Base-by-base conservation (phyloP, 2,797 vertebrate species). In the Lateolabrax maculatus region DNA sequence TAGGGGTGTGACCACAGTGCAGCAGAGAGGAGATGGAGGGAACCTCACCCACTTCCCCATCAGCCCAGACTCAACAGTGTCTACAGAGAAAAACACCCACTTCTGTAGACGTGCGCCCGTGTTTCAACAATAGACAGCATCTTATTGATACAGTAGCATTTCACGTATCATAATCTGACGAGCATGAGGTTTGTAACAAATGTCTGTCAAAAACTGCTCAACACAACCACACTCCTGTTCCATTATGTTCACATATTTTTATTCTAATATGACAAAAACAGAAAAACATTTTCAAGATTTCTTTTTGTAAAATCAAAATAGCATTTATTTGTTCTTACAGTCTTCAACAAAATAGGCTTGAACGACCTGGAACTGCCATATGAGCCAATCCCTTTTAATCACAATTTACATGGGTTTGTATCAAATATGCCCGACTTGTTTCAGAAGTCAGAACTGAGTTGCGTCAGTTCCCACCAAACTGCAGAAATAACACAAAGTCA, bases 1-100 rank as follows among this genome's bases (percentile, higher is more conserved):
- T 2, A 83, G 86, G 90, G 89, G 89, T 79, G 86, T 90, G 91
- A 78, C 88, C 81, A 84, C 79, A 74, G 87, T 90, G 88, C 90
- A 89, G 87, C 79, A 87, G 51, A 77, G 79, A 75, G 70, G 71
- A 83, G 75, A 78, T 75, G 75, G 41, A 77, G 19, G 12, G 29
- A 77, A 71, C 31, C 53, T 7, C 62, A 44, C 2, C 39, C 41
- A 37, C 39, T 34, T 65, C 5, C 29, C 13, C 9, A 39, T 58
- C 34, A 76, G 41, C 11, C 5, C 15, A 55, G 44, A 43, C 19
- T 11, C 5, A 29, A 34, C n/a, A 25, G 19, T 6, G 52, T 56
- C 29, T 27, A 25, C 53, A 5, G 34, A 36, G 27, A 37, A 18
- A 41, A 9, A n/a, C 3, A 44, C 1, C 1, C 5, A 37, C 34